Evolutionary conservation across 1,140 invertebrate species (phyloP).

Genomic region (Palaemon carinicauda): DNA sequence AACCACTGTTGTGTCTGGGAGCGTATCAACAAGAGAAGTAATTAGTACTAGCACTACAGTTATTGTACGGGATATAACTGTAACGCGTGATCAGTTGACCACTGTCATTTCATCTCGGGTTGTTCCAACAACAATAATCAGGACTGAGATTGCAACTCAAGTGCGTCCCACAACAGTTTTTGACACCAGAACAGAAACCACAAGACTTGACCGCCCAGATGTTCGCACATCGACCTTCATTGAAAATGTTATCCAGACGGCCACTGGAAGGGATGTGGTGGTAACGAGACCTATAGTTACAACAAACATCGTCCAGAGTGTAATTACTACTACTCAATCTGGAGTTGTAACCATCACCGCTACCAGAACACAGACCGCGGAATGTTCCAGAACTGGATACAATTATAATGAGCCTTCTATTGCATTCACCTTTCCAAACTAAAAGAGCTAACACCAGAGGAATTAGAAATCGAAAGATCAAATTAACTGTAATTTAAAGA

Average conservation of each 20-base stretch:
- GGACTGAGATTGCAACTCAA: background rate
- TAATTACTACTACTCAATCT: background rate
- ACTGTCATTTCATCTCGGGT: background rate
- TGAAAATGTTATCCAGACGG: background rate
- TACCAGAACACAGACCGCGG: conserved; percentile 15
- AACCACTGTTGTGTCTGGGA: background rate
- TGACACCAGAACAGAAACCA: background rate
- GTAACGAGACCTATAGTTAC: background rate
- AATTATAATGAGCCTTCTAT: conserved; percentile 32
- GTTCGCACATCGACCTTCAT: background rate
- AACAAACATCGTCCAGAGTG: background rate
- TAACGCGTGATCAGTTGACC: background rate
- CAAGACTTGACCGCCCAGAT: background rate
- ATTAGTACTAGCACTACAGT: background rate
- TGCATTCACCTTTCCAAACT: background rate
- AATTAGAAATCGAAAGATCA: background rate
- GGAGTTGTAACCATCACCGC: background rate
- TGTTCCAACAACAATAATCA: background rate
- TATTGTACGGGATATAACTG: background rate
- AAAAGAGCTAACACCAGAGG: background rate
- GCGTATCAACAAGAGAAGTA: background rate
- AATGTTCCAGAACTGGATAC: conserved; percentile 8
- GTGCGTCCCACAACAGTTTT: conserved; percentile 15
- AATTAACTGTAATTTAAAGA: background rate
- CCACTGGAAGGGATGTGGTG: background rate